phyloP scores from a whole-genome alignment of 2,888 invertebrate genomes.

The Hemithea aestivaria region DNA sequence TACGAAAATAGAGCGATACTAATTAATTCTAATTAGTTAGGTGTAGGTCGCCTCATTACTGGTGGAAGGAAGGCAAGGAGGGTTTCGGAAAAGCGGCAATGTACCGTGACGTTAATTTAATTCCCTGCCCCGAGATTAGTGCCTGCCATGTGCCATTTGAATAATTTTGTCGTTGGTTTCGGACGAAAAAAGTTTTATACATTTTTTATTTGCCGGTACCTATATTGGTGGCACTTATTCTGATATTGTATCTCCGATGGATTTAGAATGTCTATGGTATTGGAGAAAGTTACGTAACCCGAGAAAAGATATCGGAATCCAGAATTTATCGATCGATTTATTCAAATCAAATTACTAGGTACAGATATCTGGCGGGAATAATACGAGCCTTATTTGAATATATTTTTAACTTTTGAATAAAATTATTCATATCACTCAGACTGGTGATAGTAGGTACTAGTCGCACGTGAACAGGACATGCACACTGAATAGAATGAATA shows the following conservation, averaged over 20 bases:
- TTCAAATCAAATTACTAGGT: no score
- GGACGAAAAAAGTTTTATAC: constrained; percentile 37
- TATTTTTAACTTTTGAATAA: no score
- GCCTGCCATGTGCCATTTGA: constrained; percentile 50
- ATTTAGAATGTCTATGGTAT: constrained; percentile 16
- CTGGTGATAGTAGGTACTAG: no score
- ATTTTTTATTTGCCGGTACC: constrained; percentile 29
- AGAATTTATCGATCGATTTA: constrained; percentile 6
- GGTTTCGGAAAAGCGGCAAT: constrained; percentile 59
- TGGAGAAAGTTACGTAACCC: constrained; percentile 16
- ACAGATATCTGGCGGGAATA: no score
- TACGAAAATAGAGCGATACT: constrained; percentile 42
- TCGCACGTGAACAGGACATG: no score
- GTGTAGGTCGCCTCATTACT: constrained; percentile 44
- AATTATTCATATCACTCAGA: no score
- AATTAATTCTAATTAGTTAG: constrained; percentile 63
- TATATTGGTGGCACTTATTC: constrained; percentile 20
- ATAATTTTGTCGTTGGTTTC: constrained; percentile 58
- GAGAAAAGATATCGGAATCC: constrained; percentile 1
- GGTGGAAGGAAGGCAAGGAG: constrained; percentile 41
- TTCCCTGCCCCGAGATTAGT: constrained; percentile 46
- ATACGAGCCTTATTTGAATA: no score
- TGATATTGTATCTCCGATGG: constrained; percentile 18
- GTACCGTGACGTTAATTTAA: constrained; percentile 59
- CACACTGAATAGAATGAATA: no score